These are phyloP conservation scores for Triops longicaudatus DNA, from an alignment of 1,140 invertebrate genomes.

Conservation along the genomic window DNA sequence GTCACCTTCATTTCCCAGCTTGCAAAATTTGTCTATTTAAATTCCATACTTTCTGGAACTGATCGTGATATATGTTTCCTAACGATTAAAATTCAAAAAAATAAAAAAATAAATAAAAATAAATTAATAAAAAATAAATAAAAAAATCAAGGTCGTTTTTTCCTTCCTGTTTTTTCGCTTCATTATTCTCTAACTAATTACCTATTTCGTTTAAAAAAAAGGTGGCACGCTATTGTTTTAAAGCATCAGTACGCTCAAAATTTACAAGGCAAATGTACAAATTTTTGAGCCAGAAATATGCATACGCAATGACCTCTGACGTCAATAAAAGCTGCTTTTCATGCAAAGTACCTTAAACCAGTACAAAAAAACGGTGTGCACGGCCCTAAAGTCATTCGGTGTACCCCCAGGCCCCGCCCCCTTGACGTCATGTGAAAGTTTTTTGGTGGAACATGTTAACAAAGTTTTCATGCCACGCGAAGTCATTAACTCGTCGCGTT, in stretches of 20 bases:
- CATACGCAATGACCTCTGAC: slow-evolving; percentile 11
- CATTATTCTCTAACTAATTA: neutral
- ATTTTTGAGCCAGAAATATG: neutral
- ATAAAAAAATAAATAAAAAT: no score
- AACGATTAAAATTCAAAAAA: no score
- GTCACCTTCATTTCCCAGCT: no score
- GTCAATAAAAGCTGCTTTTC: neutral
- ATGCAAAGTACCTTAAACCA: neutral
- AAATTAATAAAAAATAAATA: no score
- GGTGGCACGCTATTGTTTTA: neutral
- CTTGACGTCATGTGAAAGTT: slow-evolving; percentile 15
- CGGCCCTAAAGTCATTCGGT: neutral
- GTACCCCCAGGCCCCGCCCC: neutral
- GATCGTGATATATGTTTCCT: no score
- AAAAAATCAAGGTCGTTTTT: neutral
- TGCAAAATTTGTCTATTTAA: no score
- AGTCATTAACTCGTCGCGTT: neutral
- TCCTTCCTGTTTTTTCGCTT: neutral
- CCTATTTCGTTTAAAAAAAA: neutral
- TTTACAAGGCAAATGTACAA: neutral
- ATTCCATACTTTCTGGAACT: no score
- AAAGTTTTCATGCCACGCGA: neutral
- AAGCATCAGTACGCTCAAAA: neutral
- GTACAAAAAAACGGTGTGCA: no score
- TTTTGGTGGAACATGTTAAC: slow-evolving; percentile 1